These are phyloP conservation scores for Marronus borbonicus DNA, from an alignment of 2,888 invertebrate genomes.

Conservation along the genomic window DNA sequence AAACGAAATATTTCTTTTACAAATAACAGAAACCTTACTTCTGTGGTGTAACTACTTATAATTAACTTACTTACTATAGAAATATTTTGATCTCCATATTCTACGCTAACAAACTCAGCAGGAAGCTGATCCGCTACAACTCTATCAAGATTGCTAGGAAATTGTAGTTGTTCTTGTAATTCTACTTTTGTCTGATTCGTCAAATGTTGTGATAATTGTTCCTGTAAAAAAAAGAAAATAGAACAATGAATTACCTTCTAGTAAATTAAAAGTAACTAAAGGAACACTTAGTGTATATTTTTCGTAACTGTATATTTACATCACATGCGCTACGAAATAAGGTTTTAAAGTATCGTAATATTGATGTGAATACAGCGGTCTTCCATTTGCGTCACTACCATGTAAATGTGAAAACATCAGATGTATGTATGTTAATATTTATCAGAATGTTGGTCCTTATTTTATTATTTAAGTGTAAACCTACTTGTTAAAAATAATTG, in stretches of 20 bases:
- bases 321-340: too few species aligned
- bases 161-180: constrained; percentile 65
- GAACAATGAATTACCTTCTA: neutral
- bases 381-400: too few species aligned
- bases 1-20: too few species aligned
- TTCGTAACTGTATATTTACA: too few species aligned
- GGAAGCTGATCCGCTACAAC: constrained; percentile 63
- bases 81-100: constrained; percentile 57
- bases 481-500: too few species aligned
- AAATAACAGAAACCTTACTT: neutral
- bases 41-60: neutral
- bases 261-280: neutral
- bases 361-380: too few species aligned
- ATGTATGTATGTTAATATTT: too few species aligned
- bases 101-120: constrained; percentile 62
- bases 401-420: too few species aligned
- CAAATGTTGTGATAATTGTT: constrained; percentile 63
- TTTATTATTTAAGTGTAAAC: too few species aligned
- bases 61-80: constrained; percentile 39
- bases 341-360: too few species aligned
- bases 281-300: too few species aligned
- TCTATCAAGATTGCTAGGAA: constrained; percentile 62
- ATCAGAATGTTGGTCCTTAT: too few species aligned
- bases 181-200: constrained; percentile 63
- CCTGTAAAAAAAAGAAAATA: constrained; percentile 55